Evolutionary conservation across 2,797 vertebrate genomes (phyloP), one percentile per base, ranked within the genome.

Genomic region (Kryptolebias ocellatus): DNA sequence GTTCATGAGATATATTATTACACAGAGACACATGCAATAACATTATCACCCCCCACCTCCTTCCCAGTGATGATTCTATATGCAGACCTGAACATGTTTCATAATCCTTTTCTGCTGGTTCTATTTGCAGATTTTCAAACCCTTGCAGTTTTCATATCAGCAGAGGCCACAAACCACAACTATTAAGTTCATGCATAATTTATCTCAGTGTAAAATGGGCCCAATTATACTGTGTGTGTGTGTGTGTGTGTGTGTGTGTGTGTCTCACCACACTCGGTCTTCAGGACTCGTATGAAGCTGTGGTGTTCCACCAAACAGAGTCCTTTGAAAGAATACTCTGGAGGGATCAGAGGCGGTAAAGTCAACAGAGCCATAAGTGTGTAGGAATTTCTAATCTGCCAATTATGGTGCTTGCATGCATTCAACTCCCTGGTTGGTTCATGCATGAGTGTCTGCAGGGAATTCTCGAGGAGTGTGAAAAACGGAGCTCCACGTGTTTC

Each of bases 341-440:
- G 89, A 39, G 85, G 92, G 68, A 86, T 81, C 85, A 84, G 72
- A 86, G 76, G 80, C 58, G 78, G 85, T 55, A 86, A 83, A 86
- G 85, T 84, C 88, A 87, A 90, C 84, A 85, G 72, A 45, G 75
- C 85, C 74, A 83, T 77, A 83, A 85, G 83, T 76, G 89, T 86
- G 80, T 80, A 76, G 86, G 87, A 90, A 92, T 89, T 83, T 65
- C 79, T 90, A 90, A 92, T 90, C 79, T 16, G 28, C 81, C 91
- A 91, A 91, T 92, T 93, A 92, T 80, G 81, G 67, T 53, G 20
- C 70, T 61, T 76, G 83, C 82, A 89, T 79, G 79, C 79, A 79
- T 83, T 75, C 85, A 77, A n/a, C 69, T 87, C 84, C 78, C 76
- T 29, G 74, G 78, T 20, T 87, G 85, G 74, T 90, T 86, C 72